A percentile compares a stretch with the other conserved stretches of the same genome.
These are phyloP conservation scores for Decapterus maruadsi DNA, from an alignment of 2,797 vertebrate genomes.

Conservation along the genomic window DNA sequence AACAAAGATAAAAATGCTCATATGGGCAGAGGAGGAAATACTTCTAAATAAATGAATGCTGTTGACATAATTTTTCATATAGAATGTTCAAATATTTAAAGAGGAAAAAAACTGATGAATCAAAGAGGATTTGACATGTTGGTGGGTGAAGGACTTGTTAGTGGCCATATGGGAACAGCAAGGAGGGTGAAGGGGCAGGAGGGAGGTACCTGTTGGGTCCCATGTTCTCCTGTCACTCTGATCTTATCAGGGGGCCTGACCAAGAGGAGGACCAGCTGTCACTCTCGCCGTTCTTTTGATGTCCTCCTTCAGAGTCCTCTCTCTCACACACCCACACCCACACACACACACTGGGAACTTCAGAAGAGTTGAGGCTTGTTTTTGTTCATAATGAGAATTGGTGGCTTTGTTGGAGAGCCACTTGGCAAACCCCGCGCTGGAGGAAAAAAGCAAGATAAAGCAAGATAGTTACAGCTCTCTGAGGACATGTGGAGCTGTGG, in stretches of 20 bases:
- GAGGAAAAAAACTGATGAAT: not conserved
- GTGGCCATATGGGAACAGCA: slow-evolving; percentile 76
- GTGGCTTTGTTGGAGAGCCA: slow-evolving; percentile 64
- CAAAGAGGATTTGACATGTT: slow-evolving; percentile 46
- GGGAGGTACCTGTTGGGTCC: slow-evolving; percentile 76
- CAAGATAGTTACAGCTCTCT: slow-evolving; percentile 63
- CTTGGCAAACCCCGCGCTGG: slow-evolving; percentile 42
- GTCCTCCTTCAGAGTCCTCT: slow-evolving; percentile 64
- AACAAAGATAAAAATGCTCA: slow-evolving; percentile 49
- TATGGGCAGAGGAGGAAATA: not conserved
- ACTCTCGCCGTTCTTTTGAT: slow-evolving; percentile 80
- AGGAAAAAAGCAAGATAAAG: slow-evolving; percentile 58
- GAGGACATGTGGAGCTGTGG: slow-evolving; percentile 52
- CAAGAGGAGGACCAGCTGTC: slow-evolving; percentile 85
- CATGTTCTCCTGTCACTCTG: slow-evolving; percentile 80
- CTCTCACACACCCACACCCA: slow-evolving; percentile 24
- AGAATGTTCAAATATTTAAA: no score
- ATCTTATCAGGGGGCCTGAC: slow-evolving; percentile 83
- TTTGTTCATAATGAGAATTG: slow-evolving; percentile 68
- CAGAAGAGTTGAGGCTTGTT: slow-evolving; percentile 68
- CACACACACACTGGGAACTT: slow-evolving; percentile 57
- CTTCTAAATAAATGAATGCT: slow-evolving; percentile 19
- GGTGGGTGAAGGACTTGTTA: slow-evolving; percentile 65
- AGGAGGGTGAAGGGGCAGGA: slow-evolving; percentile 54
- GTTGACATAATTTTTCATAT: slow-evolving; percentile 11